These are phyloP conservation scores for Schizothorax lantsangensis DNA, from an alignment of 2,797 vertebrate genomes.

Conservation along the genomic window DNA sequence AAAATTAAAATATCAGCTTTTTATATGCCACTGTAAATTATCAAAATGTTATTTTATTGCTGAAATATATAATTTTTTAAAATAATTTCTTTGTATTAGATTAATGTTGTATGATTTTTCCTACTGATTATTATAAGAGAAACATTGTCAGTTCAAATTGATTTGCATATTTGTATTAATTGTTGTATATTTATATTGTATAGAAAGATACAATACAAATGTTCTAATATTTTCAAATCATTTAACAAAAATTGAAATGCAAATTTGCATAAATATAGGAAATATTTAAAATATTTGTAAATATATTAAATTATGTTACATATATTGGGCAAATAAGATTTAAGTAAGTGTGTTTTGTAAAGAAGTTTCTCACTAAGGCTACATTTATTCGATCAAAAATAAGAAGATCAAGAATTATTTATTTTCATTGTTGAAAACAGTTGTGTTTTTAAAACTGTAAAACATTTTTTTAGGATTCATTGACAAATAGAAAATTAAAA, in stretches of 20 bases:
- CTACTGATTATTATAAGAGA: not conserved
- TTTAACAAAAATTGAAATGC: not conserved
- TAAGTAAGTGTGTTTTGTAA: not conserved
- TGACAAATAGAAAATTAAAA: not conserved
- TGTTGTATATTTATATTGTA: not conserved
- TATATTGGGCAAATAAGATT: not conserved
- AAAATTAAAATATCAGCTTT: not conserved
- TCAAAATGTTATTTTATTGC: not conserved
- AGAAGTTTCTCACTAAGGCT: not conserved
- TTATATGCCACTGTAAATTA: not conserved
- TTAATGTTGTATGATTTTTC: not conserved
- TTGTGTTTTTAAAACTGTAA: not conserved
- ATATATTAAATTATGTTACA: not conserved
- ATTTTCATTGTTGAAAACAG: not conserved
- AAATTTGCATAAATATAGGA: not conserved
- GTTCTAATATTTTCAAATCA: not conserved
- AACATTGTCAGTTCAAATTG: not conserved
- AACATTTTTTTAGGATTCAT: not conserved
- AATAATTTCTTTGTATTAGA: not conserved
- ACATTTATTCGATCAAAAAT: not conserved
- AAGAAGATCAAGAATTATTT: too few species aligned
- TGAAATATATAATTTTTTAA: not conserved
- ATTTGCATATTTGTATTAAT: not conserved
- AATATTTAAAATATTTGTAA: not conserved
- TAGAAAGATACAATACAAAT: not conserved